Conservation (phyloP, 2,888 invertebrate species). For the Synergus japonicus region DNA sequence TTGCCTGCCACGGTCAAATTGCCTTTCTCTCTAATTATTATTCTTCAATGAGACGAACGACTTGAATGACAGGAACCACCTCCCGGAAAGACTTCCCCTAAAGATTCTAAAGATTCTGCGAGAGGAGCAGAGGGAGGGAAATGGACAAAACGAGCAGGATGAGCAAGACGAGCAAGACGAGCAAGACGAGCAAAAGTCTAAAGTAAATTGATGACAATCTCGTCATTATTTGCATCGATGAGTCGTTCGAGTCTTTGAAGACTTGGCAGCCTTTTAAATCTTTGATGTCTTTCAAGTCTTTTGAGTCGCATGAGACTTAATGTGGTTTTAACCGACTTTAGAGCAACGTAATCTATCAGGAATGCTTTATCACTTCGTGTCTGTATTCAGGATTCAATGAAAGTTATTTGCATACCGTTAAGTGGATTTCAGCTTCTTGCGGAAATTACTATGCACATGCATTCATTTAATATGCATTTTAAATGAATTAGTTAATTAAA, state of each 20-base stretch:
- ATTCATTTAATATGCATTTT: not conserved
- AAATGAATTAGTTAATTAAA: not conserved
- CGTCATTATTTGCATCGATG: too few relatives aligned
- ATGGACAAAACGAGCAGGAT: too few relatives aligned
- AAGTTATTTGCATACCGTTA: constrained; percentile 21
- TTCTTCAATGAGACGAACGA: constrained; percentile 33
- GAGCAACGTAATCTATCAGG: not conserved
- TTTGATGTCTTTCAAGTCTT: too few relatives aligned
- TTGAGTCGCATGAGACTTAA: not conserved
- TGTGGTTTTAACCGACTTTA: constrained; percentile 20
- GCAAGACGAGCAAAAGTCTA: too few relatives aligned
- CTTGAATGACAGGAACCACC: constrained; percentile 39
- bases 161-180: too few relatives aligned
- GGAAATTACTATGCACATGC: not conserved
- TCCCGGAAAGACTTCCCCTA: constrained; percentile 33
- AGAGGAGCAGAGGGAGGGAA: too few relatives aligned
- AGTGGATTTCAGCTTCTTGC: not conserved
- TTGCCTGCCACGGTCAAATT: constrained; percentile 29
- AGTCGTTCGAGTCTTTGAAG: not conserved
- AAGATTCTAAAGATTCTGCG: not conserved
- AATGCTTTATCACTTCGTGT: not conserved
- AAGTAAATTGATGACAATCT: too few relatives aligned
- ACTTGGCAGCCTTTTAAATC: not conserved
- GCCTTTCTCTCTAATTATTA: constrained; percentile 34
- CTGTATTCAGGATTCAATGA: not conserved